Conservation (phyloP, 2,797 vertebrate species). For the Ispidina picta region DNA sequence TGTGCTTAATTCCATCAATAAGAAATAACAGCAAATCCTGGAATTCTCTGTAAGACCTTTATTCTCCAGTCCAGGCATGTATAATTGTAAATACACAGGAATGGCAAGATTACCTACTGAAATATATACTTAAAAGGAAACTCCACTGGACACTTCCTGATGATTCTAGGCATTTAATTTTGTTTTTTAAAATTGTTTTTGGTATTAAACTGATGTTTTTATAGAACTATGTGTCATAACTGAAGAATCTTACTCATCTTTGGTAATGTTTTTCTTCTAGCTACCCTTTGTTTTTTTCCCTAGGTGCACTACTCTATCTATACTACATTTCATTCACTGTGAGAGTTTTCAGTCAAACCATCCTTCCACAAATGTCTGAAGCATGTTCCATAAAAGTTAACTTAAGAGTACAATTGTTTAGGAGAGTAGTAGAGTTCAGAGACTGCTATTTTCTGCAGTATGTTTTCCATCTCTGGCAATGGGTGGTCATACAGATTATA, state of each 20-base stretch:
- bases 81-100: neutral
- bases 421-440: neutral
- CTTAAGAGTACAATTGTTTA: neutral
- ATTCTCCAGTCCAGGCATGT: neutral
- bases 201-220: neutral
- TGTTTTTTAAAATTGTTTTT: neutral
- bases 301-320: neutral
- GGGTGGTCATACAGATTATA: neutral
- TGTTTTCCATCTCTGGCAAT: neutral
- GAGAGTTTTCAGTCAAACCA: neutral
- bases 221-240: neutral
- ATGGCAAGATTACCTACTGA: neutral
- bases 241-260: neutral
- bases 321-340: neutral
- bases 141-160: neutral
- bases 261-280: neutral
- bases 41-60: neutral
- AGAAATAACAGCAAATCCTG: neutral
- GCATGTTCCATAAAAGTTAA: neutral
- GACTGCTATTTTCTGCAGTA: neutral
- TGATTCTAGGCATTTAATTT: neutral
- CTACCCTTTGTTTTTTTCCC: neutral
- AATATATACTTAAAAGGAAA: neutral
- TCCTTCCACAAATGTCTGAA: neutral
- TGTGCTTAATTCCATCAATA: neutral